Conservation (phyloP, 1,140 invertebrate genomes). For the Trichonephila inaurata region DNA sequence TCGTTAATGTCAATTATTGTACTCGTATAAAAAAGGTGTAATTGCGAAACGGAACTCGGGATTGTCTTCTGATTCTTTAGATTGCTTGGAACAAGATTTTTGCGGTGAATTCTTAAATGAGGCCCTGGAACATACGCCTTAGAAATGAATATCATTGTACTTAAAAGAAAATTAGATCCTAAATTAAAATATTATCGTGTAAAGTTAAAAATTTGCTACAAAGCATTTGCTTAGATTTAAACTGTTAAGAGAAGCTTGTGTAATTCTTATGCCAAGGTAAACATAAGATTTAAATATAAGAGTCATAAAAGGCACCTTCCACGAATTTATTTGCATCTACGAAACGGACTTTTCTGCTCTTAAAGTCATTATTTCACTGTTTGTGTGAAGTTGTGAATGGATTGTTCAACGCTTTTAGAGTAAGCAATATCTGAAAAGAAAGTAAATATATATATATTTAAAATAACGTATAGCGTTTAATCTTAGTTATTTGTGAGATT, state of each 20-base stretch:
- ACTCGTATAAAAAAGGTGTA: slow-evolving; percentile 36
- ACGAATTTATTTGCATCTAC: not conserved
- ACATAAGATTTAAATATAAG: not conserved
- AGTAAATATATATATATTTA: not conserved
- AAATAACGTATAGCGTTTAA: not conserved
- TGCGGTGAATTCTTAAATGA: not conserved
- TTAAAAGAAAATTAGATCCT: not conserved
- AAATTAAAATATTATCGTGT: not conserved
- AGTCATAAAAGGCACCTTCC: not conserved
- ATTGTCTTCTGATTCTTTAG: slow-evolving; percentile 45
- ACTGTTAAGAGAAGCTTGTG: not conserved
- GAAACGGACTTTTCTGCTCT: no score
- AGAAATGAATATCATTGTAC: not conserved
- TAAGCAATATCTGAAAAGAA: not conserved
- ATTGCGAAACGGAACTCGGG: slow-evolving; percentile 41
- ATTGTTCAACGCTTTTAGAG: not conserved
- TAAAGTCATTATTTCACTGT: not conserved
- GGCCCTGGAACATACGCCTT: not conserved
- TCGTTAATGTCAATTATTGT: slow-evolving; percentile 71
- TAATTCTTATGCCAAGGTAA: no score
- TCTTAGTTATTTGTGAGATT: no score
- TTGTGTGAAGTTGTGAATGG: not conserved
- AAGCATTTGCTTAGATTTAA: not conserved
- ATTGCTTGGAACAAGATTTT: slow-evolving; percentile 31
- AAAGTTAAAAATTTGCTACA: not conserved